Conservation (phyloP, 2,797 vertebrate genomes). For the Mus minutoides region DNA sequence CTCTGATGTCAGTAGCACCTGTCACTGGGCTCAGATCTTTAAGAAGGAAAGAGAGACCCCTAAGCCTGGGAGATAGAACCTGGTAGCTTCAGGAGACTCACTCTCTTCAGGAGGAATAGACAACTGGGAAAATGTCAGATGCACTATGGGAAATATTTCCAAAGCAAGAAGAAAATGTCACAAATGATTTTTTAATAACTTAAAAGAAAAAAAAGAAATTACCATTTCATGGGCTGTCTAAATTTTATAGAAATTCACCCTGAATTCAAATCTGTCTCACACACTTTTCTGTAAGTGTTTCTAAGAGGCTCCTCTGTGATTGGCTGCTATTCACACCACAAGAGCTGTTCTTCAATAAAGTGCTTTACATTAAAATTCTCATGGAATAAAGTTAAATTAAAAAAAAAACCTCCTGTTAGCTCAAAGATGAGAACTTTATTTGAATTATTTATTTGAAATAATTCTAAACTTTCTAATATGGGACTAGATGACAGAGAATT, state of each 20-base stretch:
- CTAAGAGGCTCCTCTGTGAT: constrained; percentile 39
- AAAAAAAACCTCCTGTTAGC: not conserved
- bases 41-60: not conserved
- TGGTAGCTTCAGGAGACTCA: not conserved
- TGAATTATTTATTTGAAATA: constrained; percentile 32
- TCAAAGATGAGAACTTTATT: constrained; percentile 29
- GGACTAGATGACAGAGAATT: not conserved
- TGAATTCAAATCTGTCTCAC: constrained; percentile 31
- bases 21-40: not conserved
- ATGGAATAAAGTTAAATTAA: not conserved
- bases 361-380: constrained; percentile 53
- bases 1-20: not conserved
- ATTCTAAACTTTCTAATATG: not conserved
- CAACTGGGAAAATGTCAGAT: not conserved
- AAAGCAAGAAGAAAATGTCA: constrained; percentile 23
- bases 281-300: not conserved
- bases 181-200: constrained; percentile 11
- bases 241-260: not conserved
- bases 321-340: constrained; percentile 1
- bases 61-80: not conserved
- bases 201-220: not conserved
- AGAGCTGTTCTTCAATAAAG: constrained; percentile 48
- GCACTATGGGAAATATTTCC: not conserved
- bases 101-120: not conserved
- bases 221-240: not conserved